Conservation (phyloP, 1,140 invertebrate species). For the Coenobita brevimanus region DNA sequence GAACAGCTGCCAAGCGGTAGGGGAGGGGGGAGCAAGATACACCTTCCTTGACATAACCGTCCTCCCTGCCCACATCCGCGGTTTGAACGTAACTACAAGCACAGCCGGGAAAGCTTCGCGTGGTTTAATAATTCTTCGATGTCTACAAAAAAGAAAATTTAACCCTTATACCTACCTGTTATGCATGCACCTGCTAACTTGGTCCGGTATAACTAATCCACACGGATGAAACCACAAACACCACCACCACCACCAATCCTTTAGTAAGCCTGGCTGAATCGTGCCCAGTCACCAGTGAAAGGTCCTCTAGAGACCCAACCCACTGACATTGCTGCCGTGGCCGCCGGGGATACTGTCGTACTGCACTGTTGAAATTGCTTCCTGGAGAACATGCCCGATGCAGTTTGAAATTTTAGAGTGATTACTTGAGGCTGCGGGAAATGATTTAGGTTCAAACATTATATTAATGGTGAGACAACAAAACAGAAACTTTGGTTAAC, state of each 20-base stretch:
- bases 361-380: constrained; percentile 39
- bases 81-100: neutral
- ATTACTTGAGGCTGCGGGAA: too few relatives aligned
- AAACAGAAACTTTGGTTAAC: too few relatives aligned
- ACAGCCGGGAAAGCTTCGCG: neutral
- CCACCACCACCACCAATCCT: too few relatives aligned
- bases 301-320: neutral
- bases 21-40: too few relatives aligned
- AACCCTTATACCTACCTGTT: neutral
- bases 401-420: too few relatives aligned
- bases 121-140: too few relatives aligned
- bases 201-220: neutral
- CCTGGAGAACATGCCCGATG: too few relatives aligned
- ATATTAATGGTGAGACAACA: too few relatives aligned
- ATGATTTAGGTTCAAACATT: too few relatives aligned
- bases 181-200: neutral
- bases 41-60: neutral
- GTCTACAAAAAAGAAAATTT: neutral
- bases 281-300: constrained; percentile 20
- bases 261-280: neutral
- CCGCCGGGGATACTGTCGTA: constrained; percentile 10
- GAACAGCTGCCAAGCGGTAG: neutral
- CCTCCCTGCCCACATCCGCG: constrained; percentile 25
- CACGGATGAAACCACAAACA: too few relatives aligned
- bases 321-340: constrained; percentile 2